These are phyloP conservation scores for Meloidogyne chitwoodi DNA, from an alignment of 1,140 invertebrate genomes.

Conservation along the genomic window DNA sequence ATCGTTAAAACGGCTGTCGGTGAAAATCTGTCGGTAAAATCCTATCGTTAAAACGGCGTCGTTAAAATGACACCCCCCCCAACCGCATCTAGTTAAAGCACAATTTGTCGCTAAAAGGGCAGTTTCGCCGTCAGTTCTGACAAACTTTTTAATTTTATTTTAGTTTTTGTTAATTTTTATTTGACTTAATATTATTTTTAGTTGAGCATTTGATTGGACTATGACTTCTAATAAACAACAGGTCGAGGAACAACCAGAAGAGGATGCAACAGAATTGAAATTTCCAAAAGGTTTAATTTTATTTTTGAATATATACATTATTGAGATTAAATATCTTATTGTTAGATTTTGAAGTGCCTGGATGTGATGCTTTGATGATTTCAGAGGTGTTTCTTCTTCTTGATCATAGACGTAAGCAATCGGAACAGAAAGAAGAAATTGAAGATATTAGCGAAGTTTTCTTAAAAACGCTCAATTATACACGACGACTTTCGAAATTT, in stretches of 20 bases:
- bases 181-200: too few species aligned
- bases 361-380: conserved; percentile 82
- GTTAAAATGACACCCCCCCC: too few species aligned
- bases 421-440: conserved; percentile 88
- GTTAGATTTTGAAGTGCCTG: conserved; percentile 52
- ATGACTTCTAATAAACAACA: background rate
- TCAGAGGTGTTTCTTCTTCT: conserved; percentile 97
- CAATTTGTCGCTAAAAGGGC: too few species aligned
- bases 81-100: too few species aligned
- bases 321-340: background rate
- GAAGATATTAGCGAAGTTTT: conserved; percentile 84
- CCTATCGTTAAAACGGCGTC: too few species aligned
- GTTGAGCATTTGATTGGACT: background rate
- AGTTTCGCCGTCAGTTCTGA: too few species aligned
- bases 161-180: too few species aligned
- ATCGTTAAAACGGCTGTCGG: too few species aligned
- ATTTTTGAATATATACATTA: conserved; percentile 5
- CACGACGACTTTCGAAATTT: conserved; percentile 82
- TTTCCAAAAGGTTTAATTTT: conserved; percentile 51
- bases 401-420: conserved; percentile 92
- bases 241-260: conserved; percentile 44
- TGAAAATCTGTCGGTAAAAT: too few species aligned
- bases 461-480: conserved; percentile 93
- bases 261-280: conserved; percentile 56
- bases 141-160: too few species aligned